phyloP scores from a whole-genome alignment of 2,797 vertebrate species.

The Parauchenoglanis ngamensis region DNA sequence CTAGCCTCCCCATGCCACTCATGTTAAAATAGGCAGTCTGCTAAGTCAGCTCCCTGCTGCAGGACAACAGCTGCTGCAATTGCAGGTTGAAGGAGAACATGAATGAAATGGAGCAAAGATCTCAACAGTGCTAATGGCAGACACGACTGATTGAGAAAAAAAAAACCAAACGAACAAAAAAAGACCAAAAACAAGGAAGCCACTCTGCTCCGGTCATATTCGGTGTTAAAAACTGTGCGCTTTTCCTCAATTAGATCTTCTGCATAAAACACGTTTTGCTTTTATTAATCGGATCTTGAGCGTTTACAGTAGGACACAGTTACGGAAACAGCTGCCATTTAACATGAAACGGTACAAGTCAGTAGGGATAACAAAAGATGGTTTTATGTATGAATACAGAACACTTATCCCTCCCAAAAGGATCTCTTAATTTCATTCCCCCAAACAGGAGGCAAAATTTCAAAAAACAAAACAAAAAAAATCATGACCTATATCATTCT shows the following conservation, averaged over 20 bases:
- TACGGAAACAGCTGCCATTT: conserved; percentile 81
- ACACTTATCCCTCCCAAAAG: conserved; percentile 72
- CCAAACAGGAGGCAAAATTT: conserved; percentile 62
- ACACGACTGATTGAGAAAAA: background rate
- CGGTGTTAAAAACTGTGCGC: background rate
- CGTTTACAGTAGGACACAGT: conserved; percentile 66
- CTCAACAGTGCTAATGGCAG: background rate
- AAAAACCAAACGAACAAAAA: background rate
- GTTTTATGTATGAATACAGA: conserved; percentile 57
- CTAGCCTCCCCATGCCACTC: conserved; percentile 62
- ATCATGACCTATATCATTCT: conserved; percentile 31
- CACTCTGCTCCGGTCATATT: too few relatives aligned
- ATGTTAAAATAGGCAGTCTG: conserved; percentile 76
- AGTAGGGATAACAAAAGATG: conserved; percentile 22
- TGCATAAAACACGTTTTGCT: conserved; percentile 42
- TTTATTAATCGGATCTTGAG: conserved; percentile 22
- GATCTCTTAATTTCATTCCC: conserved; percentile 64
- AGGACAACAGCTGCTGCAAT: conserved; percentile 72
- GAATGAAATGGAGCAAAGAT: background rate
- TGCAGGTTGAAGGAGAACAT: conserved; percentile 34
- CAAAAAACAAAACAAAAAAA: conserved; percentile 49
- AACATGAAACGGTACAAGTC: conserved; percentile 74
- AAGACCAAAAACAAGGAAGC: background rate
- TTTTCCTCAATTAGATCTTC: conserved; percentile 21
- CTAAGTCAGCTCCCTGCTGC: conserved; percentile 69